Conservation (phyloP, 2,888 invertebrate species). For the Ceratothoa steindachneri region DNA sequence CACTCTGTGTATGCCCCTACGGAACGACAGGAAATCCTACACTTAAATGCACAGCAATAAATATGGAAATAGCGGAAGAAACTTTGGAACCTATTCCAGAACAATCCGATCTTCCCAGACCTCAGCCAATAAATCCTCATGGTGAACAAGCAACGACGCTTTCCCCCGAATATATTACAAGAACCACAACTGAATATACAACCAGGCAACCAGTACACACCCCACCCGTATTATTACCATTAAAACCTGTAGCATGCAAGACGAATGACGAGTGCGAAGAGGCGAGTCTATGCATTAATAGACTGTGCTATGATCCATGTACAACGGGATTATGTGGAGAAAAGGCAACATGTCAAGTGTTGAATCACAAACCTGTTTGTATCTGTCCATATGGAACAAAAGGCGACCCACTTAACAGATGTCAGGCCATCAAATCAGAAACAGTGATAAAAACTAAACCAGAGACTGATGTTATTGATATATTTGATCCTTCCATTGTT, state of each 20-base stretch:
- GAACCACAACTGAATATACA: too few species aligned
- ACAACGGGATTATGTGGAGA: constrained; percentile 57
- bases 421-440: constrained; percentile 23
- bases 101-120: too few species aligned
- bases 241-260: constrained; percentile 62
- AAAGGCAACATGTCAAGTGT: constrained; percentile 65
- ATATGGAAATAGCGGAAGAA: too few species aligned
- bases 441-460: constrained; percentile 13
- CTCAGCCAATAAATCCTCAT: too few species aligned
- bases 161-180: too few species aligned
- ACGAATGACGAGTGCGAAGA: constrained; percentile 74
- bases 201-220: constrained; percentile 63
- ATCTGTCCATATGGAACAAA: constrained; percentile 89
- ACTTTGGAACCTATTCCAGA: too few species aligned
- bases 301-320: constrained; percentile 77
- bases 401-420: constrained; percentile 61
- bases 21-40: constrained; percentile 48
- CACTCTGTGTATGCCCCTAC: constrained; percentile 65
- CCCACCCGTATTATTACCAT: constrained; percentile 68
- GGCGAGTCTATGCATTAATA: constrained; percentile 72
- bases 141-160: too few species aligned
- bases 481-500: too few species aligned
- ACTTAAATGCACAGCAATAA: not conserved
- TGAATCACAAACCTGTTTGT: constrained; percentile 80
- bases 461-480: constrained; percentile 7